Evolutionary conservation across 2,888 invertebrate genomes (phyloP).

Genomic region (Apotomis betuletana): DNA sequence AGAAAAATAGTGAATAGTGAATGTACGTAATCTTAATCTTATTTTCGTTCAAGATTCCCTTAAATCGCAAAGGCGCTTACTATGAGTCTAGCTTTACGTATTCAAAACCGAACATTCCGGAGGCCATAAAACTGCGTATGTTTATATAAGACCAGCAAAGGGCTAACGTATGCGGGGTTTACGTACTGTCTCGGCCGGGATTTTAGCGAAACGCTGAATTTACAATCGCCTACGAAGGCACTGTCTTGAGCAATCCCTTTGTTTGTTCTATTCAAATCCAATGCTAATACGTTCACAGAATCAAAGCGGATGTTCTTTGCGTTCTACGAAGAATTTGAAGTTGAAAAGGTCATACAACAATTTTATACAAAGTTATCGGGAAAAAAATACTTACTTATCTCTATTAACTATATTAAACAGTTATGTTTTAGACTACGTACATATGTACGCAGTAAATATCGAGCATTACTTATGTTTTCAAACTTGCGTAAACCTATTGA

Average conservation of each 20-base stretch:
- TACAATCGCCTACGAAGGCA: conserved; percentile 82
- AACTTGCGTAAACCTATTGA: too few species aligned
- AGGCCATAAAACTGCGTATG: conserved; percentile 37
- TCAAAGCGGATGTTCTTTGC: conserved; percentile 78
- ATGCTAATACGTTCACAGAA: conserved; percentile 81
- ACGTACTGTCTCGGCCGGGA: conserved; percentile 55
- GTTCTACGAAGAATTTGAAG: conserved; percentile 68
- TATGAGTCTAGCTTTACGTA: conserved; percentile 26
- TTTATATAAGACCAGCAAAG: conserved; percentile 36
- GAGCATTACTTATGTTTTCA: too few species aligned
- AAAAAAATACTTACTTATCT: too few species aligned
- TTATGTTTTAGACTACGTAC: too few species aligned
- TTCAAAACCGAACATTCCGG: conserved; percentile 33
- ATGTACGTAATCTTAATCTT: neutral
- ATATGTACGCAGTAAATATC: too few species aligned
- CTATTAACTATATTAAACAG: too few species aligned
- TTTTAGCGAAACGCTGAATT: conserved; percentile 81
- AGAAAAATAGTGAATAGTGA: neutral
- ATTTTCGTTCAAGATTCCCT: conserved; percentile 1
- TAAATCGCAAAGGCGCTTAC: conserved; percentile 8
- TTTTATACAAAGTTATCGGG: neutral
- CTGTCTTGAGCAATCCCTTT: conserved; percentile 81
- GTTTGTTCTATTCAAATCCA: conserved; percentile 83
- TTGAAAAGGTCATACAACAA: conserved; percentile 58
- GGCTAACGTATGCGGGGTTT: conserved; percentile 41